Evolutionary conservation across 1,140 invertebrate species (phyloP).

Genomic region (Armadillidium nasatum): DNA sequence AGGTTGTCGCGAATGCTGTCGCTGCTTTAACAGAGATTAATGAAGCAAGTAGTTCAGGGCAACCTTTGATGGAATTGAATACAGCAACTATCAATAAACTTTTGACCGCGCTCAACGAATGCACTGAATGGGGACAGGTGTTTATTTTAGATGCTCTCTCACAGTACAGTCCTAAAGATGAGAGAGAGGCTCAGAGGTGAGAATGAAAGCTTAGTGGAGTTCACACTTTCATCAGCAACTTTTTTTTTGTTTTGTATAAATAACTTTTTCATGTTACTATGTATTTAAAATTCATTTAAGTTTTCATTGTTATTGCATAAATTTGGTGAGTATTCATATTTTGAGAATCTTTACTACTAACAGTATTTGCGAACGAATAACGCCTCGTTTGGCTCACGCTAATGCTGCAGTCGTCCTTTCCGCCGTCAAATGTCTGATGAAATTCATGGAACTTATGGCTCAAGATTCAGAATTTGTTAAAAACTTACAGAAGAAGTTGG

Average conservation of each 20-base stretch:
- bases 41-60: conserved; percentile 87
- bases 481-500: conserved; percentile 91
- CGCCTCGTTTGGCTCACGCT: conserved; percentile 94
- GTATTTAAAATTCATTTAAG: no score
- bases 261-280: no score
- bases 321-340: background rate
- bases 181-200: conserved; percentile 92
- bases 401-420: conserved; percentile 99
- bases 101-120: conserved; percentile 96
- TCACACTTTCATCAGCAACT: no score
- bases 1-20: conserved; percentile 97
- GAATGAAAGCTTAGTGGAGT: background rate
- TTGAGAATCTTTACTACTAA: conserved; percentile 15
- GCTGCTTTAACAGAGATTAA: conserved; percentile 98
- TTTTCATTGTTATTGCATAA: conserved; percentile 6
- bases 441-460: conserved; percentile 95
- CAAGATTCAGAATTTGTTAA: conserved; percentile 89
- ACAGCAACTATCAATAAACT: conserved; percentile 97
- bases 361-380: conserved; percentile 96
- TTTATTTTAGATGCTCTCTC: conserved; percentile 98
- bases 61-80: conserved; percentile 93
- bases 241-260: no score
- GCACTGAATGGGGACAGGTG: conserved; percentile 98
- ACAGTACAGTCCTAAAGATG: conserved; percentile 95
- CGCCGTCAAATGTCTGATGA: conserved; percentile 96